Conservation (phyloP, 2,888 invertebrate species). For the Oscheius sp. region DNA sequence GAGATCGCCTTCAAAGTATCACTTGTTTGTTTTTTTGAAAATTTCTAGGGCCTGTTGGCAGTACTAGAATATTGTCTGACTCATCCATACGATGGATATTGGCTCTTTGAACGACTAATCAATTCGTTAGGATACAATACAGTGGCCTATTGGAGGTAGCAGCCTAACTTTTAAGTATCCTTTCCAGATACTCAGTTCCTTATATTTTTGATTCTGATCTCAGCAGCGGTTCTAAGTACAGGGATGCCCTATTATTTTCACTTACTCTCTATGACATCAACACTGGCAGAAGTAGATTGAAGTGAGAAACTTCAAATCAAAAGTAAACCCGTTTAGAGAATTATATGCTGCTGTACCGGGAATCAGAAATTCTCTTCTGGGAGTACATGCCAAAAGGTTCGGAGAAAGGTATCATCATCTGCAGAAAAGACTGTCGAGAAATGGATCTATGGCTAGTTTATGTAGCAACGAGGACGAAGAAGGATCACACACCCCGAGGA, state of each 20-base stretch:
- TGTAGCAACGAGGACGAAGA: conserved; percentile 19
- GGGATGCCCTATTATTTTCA: conserved; percentile 67
- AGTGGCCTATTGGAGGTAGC: conserved; percentile 44
- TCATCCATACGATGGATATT: conserved; percentile 57
- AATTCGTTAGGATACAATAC: conserved; percentile 55
- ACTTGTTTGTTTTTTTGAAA: neutral
- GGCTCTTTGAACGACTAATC: conserved; percentile 61
- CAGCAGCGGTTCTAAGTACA: conserved; percentile 64
- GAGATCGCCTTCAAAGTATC: conserved; percentile 62
- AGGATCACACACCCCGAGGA: neutral
- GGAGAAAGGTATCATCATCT: conserved; percentile 61
- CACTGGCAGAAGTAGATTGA: conserved; percentile 65
- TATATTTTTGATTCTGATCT: conserved; percentile 68
- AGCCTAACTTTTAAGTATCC: neutral
- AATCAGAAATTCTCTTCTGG: conserved; percentile 65
- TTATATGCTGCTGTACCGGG: conserved; percentile 70
- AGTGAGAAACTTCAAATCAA: conserved; percentile 42
- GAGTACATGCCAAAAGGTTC: conserved; percentile 68
- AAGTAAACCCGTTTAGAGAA: conserved; percentile 50
- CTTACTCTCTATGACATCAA: conserved; percentile 69
- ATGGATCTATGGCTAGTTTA: conserved; percentile 20
- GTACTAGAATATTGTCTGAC: conserved; percentile 67
- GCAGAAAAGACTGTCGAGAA: conserved; percentile 31
- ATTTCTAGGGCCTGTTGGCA: conserved; percentile 57
- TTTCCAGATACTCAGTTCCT: conserved; percentile 31